Percentiles rank a stretch among this genome's conserved stretches.
phyloP scores from a whole-genome alignment of 2,888 invertebrate genomes.

The Drosophila yooni region DNA sequence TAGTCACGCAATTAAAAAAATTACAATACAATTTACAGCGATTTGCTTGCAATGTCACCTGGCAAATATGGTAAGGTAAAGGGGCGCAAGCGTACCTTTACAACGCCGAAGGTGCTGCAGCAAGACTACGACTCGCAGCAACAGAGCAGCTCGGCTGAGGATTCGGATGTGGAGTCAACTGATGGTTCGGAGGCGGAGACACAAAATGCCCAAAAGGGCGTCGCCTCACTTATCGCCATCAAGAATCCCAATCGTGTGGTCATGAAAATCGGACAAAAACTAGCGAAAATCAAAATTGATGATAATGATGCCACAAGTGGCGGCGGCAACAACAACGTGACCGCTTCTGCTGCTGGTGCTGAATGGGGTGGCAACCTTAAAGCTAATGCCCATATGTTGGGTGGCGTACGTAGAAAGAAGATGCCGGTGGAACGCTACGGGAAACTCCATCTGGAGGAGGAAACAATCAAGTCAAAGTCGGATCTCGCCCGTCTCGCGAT shows the following conservation, averaged over 20 bases:
- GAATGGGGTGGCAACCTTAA: not conserved
- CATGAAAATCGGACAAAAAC: conserved; percentile 92
- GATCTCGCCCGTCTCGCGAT: conserved; percentile 97
- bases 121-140: conserved; percentile 67
- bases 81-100: conserved; percentile 96
- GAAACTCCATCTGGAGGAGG: conserved; percentile 95
- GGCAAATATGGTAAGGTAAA: conserved; percentile 95
- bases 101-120: conserved; percentile 96
- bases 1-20: not conserved
- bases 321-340: not conserved
- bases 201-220: conserved; percentile 92
- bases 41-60: conserved; percentile 80
- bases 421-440: not conserved
- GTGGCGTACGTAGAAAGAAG: conserved; percentile 90
- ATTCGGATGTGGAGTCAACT: not conserved
- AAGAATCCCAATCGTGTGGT: conserved; percentile 97
- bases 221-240: conserved; percentile 93
- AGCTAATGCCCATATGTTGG: conserved; percentile 85
- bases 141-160: not conserved
- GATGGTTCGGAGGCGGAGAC: conserved; percentile 86
- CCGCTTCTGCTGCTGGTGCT: not conserved
- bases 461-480: conserved; percentile 97
- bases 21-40: not conserved
- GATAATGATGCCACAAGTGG: conserved; percentile 51
- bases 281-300: conserved; percentile 61